A percentile compares a stretch with the other conserved stretches of the same genome.
Evolutionary conservation across 37 sponge, comb jelly and placozoan genomes (phyloP).

Genomic region (Lycopodina hypogea): DNA sequence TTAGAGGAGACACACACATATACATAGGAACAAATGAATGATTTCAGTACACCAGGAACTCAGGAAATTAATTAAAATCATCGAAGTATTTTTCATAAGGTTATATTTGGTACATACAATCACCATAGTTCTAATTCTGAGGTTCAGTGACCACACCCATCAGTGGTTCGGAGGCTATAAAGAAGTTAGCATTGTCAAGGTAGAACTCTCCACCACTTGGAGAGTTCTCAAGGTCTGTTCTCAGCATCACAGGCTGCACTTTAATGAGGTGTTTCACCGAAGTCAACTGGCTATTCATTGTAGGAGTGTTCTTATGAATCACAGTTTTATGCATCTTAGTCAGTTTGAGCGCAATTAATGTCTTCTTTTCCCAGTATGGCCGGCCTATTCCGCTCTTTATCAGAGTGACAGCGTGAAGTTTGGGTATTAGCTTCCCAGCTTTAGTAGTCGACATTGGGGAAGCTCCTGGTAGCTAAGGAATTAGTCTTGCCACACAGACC

Average conservation of each 20-base stretch:
- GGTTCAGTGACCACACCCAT: too few relatives aligned
- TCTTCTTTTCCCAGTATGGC: constrained; percentile 79
- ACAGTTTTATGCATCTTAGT: constrained; percentile 70
- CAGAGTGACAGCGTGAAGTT: constrained; percentile 73
- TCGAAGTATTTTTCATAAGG: too few relatives aligned
- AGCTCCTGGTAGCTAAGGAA: too few relatives aligned
- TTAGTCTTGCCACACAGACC: too few relatives aligned
- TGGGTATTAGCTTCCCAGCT: constrained; percentile 35
- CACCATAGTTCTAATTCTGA: too few relatives aligned
- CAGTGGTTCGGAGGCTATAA: constrained; percentile 8
- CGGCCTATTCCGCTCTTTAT: constrained; percentile 78
- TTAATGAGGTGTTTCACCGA: constrained; percentile 69
- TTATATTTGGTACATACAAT: too few relatives aligned
- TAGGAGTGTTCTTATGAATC: constrained; percentile 79
- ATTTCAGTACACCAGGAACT: too few relatives aligned
- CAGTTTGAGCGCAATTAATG: constrained; percentile 66
- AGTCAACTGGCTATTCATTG: constrained; percentile 61
- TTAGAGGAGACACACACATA: too few relatives aligned
- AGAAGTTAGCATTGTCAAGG: constrained; percentile 48
- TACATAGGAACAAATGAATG: too few relatives aligned
- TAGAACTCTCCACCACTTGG: constrained; percentile 43
- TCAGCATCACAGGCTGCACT: constrained; percentile 59
- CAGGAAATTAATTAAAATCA: too few relatives aligned
- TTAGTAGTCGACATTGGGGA: constrained; percentile 6
- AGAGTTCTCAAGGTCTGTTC: constrained; percentile 68